Evolutionary conservation across 2,888 invertebrate genomes (phyloP).

Genomic region (Tipula helvola): DNA sequence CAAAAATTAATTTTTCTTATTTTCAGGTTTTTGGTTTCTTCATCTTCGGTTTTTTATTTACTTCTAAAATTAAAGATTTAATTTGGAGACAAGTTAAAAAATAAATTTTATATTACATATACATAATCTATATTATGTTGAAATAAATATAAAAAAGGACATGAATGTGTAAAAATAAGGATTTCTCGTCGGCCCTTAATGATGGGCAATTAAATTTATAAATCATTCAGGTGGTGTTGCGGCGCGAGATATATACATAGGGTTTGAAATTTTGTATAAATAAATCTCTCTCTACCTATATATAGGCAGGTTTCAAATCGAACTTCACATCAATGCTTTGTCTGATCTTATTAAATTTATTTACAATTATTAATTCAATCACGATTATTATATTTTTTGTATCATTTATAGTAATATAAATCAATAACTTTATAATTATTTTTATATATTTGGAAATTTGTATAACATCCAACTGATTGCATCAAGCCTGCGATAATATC

Average conservation of each 20-base stretch:
- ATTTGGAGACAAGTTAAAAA: not conserved
- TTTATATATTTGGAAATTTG: not conserved
- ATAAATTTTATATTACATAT: not conserved
- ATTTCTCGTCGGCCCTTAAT: not conserved
- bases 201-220: not conserved
- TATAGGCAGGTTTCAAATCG: not conserved
- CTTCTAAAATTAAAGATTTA: not conserved
- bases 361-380: not conserved
- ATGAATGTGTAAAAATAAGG: not conserved
- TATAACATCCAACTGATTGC: not conserved
- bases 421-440: not conserved
- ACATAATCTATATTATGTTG: not conserved
- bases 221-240: not conserved
- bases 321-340: not conserved
- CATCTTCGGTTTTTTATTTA: not conserved
- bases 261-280: not conserved
- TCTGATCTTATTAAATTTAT: not conserved
- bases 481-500: not conserved
- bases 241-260: not conserved
- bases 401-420: not conserved
- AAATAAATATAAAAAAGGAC: not conserved
- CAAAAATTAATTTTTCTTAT: not conserved
- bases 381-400: not conserved
- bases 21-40: not conserved
- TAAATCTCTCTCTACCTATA: not conserved